A percentile compares a stretch with the other conserved stretches of the same genome.
Conservation (phyloP, 2,888 invertebrate genomes). For the Osedax fenrisi region DNA sequence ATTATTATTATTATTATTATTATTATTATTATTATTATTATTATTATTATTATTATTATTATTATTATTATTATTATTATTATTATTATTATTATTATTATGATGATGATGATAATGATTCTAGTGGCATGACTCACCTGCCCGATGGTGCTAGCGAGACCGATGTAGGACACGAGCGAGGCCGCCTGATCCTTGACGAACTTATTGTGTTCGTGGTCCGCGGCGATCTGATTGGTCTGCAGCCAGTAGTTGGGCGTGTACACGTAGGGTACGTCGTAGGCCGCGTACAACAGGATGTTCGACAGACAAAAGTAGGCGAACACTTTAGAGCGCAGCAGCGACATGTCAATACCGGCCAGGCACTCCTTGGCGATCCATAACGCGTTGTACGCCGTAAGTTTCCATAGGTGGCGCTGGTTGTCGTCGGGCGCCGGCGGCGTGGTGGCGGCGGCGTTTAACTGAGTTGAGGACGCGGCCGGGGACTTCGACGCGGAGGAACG, state of each 20-base stretch:
- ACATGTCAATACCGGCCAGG: conserved; percentile 41
- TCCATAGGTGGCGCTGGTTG: no score
- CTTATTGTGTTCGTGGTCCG: no score
- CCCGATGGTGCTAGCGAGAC: conserved; percentile 70
- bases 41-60: no score
- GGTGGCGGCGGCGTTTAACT: conserved; percentile 11
- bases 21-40: no score
- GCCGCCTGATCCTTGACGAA: no score
- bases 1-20: no score
- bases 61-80: no score
- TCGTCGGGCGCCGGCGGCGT: conserved; percentile 19
- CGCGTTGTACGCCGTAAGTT: conserved; percentile 14
- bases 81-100: no score
- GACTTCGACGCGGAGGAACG: not conserved
- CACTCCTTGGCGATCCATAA: conserved; percentile 38
- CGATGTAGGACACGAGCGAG: conserved; percentile 67
- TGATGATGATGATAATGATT: no score
- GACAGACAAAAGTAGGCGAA: conserved; percentile 58
- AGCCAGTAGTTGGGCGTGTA: conserved; percentile 70
- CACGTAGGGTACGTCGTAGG: conserved; percentile 83
- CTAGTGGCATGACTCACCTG: no score
- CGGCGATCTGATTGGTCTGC: conserved; percentile 48
- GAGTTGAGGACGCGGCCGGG: no score
- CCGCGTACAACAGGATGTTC: conserved; percentile 75
- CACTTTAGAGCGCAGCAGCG: conserved; percentile 41